Evolutionary conservation across 2,797 vertebrate genomes (phyloP).

Genomic region (Gobionotothen gibberifrons): DNA sequence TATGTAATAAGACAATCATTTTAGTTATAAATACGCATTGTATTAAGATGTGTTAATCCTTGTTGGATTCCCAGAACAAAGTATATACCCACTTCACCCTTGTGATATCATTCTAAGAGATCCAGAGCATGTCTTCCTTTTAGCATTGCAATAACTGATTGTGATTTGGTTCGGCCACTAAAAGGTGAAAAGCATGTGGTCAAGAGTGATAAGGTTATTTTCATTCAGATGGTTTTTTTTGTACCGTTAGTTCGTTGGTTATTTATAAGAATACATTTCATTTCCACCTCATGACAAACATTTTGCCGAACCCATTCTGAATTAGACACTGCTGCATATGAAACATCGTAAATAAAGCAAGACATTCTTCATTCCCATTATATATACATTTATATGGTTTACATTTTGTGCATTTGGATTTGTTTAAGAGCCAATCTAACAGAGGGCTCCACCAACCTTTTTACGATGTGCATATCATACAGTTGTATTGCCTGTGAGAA

Average conservation of each 20-base stretch:
- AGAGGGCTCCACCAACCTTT: background rate
- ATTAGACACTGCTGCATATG: background rate
- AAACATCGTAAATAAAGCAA: conserved; percentile 5
- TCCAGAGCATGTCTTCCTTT: conserved; percentile 11
- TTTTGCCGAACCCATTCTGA: background rate
- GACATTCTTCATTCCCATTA: background rate
- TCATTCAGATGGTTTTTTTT: background rate
- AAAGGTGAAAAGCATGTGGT: conserved; percentile 7
- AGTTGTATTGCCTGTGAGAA: background rate
- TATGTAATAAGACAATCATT: conserved; percentile 50
- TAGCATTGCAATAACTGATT: conserved; percentile 20
- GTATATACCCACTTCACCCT: conserved; percentile 29
- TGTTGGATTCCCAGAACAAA: conserved; percentile 40
- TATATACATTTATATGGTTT: background rate
- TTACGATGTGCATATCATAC: background rate
- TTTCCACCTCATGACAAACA: conserved; percentile 11
- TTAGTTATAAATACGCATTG: conserved; percentile 43
- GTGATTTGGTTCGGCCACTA: conserved; percentile 30
- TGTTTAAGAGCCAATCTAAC: background rate
- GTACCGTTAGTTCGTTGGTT: background rate
- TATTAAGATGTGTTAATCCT: conserved; percentile 13
- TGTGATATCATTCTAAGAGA: conserved; percentile 48
- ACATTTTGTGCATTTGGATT: background rate
- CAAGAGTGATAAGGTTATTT: conserved; percentile 2
- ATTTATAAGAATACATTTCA: background rate